Evolutionary conservation across 1,140 invertebrate genomes (phyloP).

Genomic region (Pteromalus puparum): DNA sequence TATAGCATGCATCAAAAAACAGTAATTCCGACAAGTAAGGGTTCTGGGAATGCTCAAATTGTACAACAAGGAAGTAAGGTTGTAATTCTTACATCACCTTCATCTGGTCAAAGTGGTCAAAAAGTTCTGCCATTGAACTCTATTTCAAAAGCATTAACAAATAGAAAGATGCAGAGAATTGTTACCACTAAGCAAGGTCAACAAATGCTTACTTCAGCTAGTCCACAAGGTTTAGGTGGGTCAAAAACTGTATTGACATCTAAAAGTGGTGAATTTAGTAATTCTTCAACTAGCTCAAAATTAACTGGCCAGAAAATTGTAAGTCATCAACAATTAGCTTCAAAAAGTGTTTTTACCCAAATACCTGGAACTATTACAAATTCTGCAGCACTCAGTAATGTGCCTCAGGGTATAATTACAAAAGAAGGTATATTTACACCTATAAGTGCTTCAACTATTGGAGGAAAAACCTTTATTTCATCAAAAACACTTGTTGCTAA

Average conservation of each 20-base stretch:
- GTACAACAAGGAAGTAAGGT: slow-evolving; percentile 70
- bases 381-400: slow-evolving; percentile 57
- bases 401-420: slow-evolving; percentile 62
- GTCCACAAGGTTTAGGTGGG: slow-evolving; percentile 63
- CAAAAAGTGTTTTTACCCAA: slow-evolving; percentile 63
- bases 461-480: slow-evolving; percentile 62
- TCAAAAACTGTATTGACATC: slow-evolving; percentile 74
- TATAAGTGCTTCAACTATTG: slow-evolving; percentile 59
- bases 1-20: slow-evolving; percentile 68
- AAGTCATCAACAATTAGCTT: slow-evolving; percentile 60
- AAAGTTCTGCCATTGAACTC: slow-evolving; percentile 65
- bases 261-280: slow-evolving; percentile 56
- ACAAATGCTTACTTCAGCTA: slow-evolving; percentile 62
- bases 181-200: slow-evolving; percentile 66
- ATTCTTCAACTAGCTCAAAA: slow-evolving; percentile 72
- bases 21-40: slow-evolving; percentile 61
- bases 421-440: slow-evolving; percentile 67
- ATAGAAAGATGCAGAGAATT: slow-evolving; percentile 73
- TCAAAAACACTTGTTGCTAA: slow-evolving; percentile 64
- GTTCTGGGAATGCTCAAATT: slow-evolving; percentile 65
- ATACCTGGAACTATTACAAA: slow-evolving; percentile 59
- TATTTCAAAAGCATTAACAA: slow-evolving; percentile 60
- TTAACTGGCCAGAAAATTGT: slow-evolving; percentile 69
- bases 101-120: slow-evolving; percentile 60
- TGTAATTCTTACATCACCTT: slow-evolving; percentile 67